phyloP scores from a whole-genome alignment of 2,888 invertebrate genomes.

The Drosophila anomalata region DNA sequence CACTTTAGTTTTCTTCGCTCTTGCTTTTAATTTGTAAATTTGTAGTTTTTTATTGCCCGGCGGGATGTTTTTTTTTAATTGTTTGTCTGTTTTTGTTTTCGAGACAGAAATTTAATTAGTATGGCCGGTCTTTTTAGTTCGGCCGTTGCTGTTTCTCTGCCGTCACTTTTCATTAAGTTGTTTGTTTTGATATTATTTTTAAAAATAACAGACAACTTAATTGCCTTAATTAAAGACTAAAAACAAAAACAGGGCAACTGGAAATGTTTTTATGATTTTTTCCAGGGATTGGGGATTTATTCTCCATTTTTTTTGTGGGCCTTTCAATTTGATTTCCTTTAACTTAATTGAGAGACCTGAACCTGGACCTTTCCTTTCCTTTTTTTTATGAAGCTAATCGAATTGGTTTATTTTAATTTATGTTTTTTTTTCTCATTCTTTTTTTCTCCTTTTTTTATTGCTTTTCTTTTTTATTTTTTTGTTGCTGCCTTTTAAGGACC shows the following conservation, averaged over 20 bases:
- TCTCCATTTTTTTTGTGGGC: no score
- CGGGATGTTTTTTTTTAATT: conserved; percentile 1
- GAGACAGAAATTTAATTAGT: conserved; percentile 12
- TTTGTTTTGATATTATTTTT: neutral
- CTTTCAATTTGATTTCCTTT: conserved; percentile 12
- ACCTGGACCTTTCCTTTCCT: neutral
- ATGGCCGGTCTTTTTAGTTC: neutral
- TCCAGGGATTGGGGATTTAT: neutral
- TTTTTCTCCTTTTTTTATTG: conserved; percentile 12
- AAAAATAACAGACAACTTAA: neutral
- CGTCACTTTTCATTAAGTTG: conserved; percentile 9
- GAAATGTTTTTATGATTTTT: neutral
- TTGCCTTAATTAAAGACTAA: conserved; percentile 5
- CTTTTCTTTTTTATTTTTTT: conserved; percentile 13
- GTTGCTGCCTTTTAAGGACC: conserved; percentile 20
- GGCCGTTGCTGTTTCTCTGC: conserved; percentile 17
- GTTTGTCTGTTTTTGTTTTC: conserved; percentile 1
- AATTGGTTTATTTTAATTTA: conserved; percentile 65
- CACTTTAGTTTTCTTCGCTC: conserved; percentile 20
- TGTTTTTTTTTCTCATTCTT: conserved; percentile 25
- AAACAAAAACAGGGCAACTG: neutral
- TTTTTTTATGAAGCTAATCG: conserved; percentile 37
- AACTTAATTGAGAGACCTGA: conserved; percentile 11
- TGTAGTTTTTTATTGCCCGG: conserved; percentile 47
- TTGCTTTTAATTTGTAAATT: conserved; percentile 39